Evolutionary conservation across 1,140 invertebrate genomes (phyloP), one percentile per base, ranked within the genome.

Genomic region (Rhagoletis pomonella): DNA sequence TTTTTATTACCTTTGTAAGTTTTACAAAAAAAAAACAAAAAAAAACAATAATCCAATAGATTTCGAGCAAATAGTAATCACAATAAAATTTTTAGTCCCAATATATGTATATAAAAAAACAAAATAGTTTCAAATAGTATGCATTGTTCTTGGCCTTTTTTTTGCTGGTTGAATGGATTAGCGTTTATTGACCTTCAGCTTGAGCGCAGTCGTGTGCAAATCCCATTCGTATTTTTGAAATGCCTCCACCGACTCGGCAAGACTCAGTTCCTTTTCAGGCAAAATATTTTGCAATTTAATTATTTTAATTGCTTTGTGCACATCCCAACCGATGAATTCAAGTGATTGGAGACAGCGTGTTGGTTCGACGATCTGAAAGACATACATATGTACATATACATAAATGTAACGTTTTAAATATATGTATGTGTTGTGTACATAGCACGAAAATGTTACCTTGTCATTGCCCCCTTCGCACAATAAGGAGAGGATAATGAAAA

Each of bases 291-390:
- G 96, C 14, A 97, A 91, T 90, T 96, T 96, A 0, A 97, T 95
- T 55, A 98, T 93, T 91, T 99, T 99, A 69, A 98, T 98, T 0
- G 97, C 97, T 50, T 96, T 96, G 89, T 98, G 95, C 0, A 98
- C 96, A 90, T 98, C 96, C 97, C 98, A 98, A 87, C 97, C 95
- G 29, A 97, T 96, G 58, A 96, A 95, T 89, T 98, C 96, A 3
- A 99, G 92, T 0, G 97, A 97, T 87, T 95, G 94, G 6, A 98
- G 93, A 90, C 98, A 98, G 77, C 96, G 96, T 88, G 97, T 96
- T 0, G 96, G 95, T 0, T 81, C 47, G 47, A 95, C 95, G 12
- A 97, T 96, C 95, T 98, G 93, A 3, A 90, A 91, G 59, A 3
- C 2, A 55, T 9, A 9, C 17, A 19, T 62, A 1, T 17, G 12